Evolutionary conservation across 2,797 vertebrate genomes (phyloP), one percentile per base, ranked within the genome.

Genomic region (Sciaenops ocellatus): DNA sequence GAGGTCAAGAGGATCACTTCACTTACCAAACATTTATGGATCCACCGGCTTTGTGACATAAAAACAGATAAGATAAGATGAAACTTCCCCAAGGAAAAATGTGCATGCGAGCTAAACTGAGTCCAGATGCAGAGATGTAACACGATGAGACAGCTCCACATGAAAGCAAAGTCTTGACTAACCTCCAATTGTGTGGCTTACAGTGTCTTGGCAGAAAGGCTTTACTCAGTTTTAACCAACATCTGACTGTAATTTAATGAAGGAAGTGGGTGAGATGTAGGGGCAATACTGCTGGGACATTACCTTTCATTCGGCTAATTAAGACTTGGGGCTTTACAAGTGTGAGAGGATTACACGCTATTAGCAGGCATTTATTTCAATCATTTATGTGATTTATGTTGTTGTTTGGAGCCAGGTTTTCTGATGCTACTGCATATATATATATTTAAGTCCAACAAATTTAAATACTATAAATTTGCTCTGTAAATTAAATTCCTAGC

Each of bases 281-380:
- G 68, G 74, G 13, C 72, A 90, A 62, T 81, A 81, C 91, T 80
- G 70, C 47, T 84, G 76, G 88, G 85, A 90, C 81, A 77, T 87
- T 90, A 91, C 79, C 90, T 94, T 94, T 94, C 77, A 92, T 90
- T 93, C 76, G 60, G 75, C 80, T 91, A 93, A 93, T 94, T 92
- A 88, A 79, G 79, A 89, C 82, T 85, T 50, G 69, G 75, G 79
- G 81, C 78, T 93, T 90, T 90, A 85, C 87, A 86, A 85, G 91
- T 88, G 62, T 86, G 85, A 93, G 87, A 85, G 87, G 80, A 90
- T 88, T 92, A 90, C 83, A 82, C 82, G 88, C 79, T 88, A 89
- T 94, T 93, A 94, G 73, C 57, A 61, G 67, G 56, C 76, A 64
- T 93, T 92, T 84, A 89, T 92, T 93, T 84, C 90, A 89, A 90